Base-by-base conservation (phyloP, 2,113 vertebrate genomes). In the Uropsilus gracilis region DNA sequence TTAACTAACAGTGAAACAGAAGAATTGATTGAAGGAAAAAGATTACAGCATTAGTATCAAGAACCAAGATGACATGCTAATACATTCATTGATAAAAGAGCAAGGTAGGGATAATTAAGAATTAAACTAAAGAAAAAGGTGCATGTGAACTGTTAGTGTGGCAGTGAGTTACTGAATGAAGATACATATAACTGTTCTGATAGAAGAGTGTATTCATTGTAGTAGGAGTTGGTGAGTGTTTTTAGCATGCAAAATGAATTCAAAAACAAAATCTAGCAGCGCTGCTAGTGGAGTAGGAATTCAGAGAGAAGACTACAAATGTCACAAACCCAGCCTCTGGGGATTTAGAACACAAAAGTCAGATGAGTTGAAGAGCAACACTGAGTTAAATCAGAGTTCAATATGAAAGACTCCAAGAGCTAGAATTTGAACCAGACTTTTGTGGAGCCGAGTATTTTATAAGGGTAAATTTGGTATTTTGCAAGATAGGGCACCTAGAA, bases 381-480 rank as follows among this genome's bases (percentile, higher is more conserved):
- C 37, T 80, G 32, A 24, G 1, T 48, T 44, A 28, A 80, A 80
- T 90, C 5, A 34, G 24, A 86, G 34, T 71, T 37, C 86, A 55
- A 22, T 61, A 55, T 88, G 13, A 82, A 82, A 83, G 8, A 2
- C 12, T 37, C 9, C 16, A 64, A 63, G 34, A 48, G 0, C 14
- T 63, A 55, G 7, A 71, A 71, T 80, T 63, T 72, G 24, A 92
- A 20, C 9, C 46, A 34, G 28, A 63, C 39, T 73, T 42, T 64
- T 68, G 5, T 66, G 12, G 14, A 61, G 32, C 16, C 42, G 37
- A 2, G 17, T 77, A 76, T 77, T 86, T 24, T 71, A 10, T 89
- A 76, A 86, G 72, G 3, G 53, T 89, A 90, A 85, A 92, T 88
- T 68, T 59, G 53, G 12, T 48, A 73, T 66, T 86, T 90, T 82